phyloP scores from a whole-genome alignment of 2,888 invertebrate genomes.

The Gymnocheta viridis region DNA sequence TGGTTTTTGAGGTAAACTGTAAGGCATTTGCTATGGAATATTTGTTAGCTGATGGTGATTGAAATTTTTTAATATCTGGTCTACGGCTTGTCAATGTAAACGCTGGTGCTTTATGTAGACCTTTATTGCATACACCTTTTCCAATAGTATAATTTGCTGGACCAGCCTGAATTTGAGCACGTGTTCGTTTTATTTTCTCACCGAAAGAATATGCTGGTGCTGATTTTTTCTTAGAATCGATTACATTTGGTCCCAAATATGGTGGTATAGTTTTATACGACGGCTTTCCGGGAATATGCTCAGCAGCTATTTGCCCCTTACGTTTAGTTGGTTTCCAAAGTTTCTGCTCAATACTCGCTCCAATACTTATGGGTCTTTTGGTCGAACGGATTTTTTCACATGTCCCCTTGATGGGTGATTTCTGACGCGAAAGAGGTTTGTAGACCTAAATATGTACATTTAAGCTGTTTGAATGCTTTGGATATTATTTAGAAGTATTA shows the following conservation, averaged over 20 bases:
- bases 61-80: constrained; percentile 4
- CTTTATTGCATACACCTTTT: constrained; percentile 46
- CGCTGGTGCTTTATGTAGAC: constrained; percentile 41
- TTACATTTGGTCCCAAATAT: constrained; percentile 49
- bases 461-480: neutral
- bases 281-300: constrained; percentile 45
- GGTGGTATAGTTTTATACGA: constrained; percentile 52
- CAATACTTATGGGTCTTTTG: constrained; percentile 45
- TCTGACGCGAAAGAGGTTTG: neutral
- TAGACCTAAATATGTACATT: constrained; percentile 42
- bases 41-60: constrained; percentile 36
- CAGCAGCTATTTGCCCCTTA: constrained; percentile 25
- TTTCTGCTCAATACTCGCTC: constrained; percentile 60
- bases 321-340: constrained; percentile 50
- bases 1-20: constrained; percentile 13
- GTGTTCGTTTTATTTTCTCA: neutral
- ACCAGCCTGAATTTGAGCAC: neutral
- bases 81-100: constrained; percentile 48
- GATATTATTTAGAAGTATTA: neutral
- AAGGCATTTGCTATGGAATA: constrained; percentile 13
- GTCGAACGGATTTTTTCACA: constrained; percentile 21
- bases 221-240: constrained; percentile 61
- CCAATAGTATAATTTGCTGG: constrained; percentile 50
- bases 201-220: constrained; percentile 58
- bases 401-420: constrained; percentile 10